Evolutionary conservation across 2,888 invertebrate genomes (phyloP), one percentile per base, ranked within the genome.

Genomic region (Dynastes grantii): DNA sequence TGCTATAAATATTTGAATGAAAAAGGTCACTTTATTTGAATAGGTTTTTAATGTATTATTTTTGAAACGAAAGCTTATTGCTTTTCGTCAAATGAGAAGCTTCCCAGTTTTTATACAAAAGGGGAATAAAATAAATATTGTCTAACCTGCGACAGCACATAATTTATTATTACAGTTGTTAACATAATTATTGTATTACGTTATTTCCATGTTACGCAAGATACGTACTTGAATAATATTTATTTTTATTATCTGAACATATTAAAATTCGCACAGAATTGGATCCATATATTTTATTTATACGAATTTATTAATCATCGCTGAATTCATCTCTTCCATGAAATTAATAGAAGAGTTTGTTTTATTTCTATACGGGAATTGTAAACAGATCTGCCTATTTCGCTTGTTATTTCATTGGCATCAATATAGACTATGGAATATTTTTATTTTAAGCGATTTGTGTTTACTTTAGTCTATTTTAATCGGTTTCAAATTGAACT

Each of bases 331-430:
- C 63, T 63, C 27, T 32, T 29, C 29, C 29, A 29, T 32, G 29
- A 29, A 29, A 63, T 63, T 63, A 63, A 63, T 63, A 32, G 13
- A 32, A 63, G 13, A 29, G 63, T 63, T 63, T 63, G 32, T 63
- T 63, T 63, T 29, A 63, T 63, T 63, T 32, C 29, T 9, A 22
- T 37, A 37, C 8, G 11, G n/a, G 27, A 63, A 11, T 27, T 29
- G 13, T 63, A 63, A 63, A 63, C 63, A 63, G 11, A 32, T 3
- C 27, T 32, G 63, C 32, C 63, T 63, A 11, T 63, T 27, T 3
- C 5, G 32, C 22, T n/a, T 13, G 63, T 8, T 63, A 63, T 63
- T 63, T 63, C 63, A n/a, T 61, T 29, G 61, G 6, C 61, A 29
- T 61, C 4, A 61, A 61, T 32, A 13, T 63, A 63, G 22, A 63